These are phyloP conservation scores for Cactoblastis cactorum DNA, from an alignment of 2,888 invertebrate species.

Conservation along the genomic window DNA sequence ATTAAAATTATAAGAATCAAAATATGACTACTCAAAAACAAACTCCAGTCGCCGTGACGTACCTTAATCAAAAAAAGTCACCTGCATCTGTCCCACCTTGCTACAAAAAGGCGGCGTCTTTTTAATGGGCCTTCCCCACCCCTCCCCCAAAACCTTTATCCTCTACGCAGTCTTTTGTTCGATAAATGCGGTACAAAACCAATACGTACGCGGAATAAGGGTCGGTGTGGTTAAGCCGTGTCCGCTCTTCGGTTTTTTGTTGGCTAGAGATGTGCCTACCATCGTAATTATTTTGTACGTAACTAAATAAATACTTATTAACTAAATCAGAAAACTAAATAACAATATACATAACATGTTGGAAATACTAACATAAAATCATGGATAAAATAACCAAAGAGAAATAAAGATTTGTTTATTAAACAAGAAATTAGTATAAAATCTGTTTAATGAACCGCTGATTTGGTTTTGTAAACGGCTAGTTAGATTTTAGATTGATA, in stretches of 20 bases:
- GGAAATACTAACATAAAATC: no score
- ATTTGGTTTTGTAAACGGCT: no score
- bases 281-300: background rate
- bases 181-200: conserved; percentile 64
- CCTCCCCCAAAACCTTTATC: conserved; percentile 34
- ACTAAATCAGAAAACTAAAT: no score
- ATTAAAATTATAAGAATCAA: background rate
- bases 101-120: conserved; percentile 63
- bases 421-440: no score
- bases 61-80: background rate
- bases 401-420: no score
- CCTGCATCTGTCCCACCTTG: conserved; percentile 30
- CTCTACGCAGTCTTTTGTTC: conserved; percentile 66
- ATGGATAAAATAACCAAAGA: no score
- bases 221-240: conserved; percentile 21
- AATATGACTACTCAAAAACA: background rate
- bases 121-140: conserved; percentile 53
- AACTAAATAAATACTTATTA: no score
- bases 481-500: no score
- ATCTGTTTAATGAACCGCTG: no score
- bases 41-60: background rate
- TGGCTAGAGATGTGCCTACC: background rate
- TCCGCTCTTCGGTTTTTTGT: conserved; percentile 33
- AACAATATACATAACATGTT: no score
- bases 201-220: conserved; percentile 53